Conservation (phyloP, 2,113 vertebrate genomes). For the Centropus unirufus region DNA sequence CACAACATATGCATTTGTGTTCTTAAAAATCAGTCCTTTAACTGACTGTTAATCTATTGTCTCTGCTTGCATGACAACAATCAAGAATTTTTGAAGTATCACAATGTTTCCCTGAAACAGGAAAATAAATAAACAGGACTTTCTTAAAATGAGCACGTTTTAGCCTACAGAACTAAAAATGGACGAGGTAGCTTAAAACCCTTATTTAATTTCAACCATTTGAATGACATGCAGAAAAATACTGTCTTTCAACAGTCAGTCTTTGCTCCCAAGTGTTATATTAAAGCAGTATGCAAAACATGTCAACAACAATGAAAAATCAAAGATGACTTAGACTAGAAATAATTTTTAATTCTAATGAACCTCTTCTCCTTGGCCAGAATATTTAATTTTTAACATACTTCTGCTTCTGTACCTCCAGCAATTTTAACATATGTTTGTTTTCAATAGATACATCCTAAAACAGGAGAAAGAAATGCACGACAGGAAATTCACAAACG, state of each 20-base stretch:
- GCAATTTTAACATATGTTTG: not conserved
- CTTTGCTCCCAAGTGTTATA: not conserved
- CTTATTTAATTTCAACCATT: not conserved
- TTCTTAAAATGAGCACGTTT: not conserved
- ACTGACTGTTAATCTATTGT: not conserved
- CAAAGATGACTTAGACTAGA: not conserved
- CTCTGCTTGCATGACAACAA: not conserved
- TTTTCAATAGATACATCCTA: not conserved
- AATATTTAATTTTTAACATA: not conserved
- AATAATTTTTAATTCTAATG: not conserved
- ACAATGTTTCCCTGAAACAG: not conserved
- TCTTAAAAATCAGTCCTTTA: not conserved
- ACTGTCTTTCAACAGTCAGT: not conserved
- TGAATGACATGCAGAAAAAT: not conserved
- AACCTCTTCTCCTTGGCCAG: not conserved
- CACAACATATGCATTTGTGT: not conserved
- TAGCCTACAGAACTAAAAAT: not conserved
- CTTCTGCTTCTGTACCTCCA: not conserved
- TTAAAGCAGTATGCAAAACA: not conserved
- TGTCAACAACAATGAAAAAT: not conserved
- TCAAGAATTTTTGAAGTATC: not conserved
- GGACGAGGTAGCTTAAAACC: not conserved
- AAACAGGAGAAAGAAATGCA: not conserved
- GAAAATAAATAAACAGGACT: not conserved
- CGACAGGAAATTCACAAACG: not conserved